A percentile compares a stretch with the other conserved stretches of the same genome.
phyloP scores from a whole-genome alignment of 2,888 invertebrate species.

The Aplocera efformata region DNA sequence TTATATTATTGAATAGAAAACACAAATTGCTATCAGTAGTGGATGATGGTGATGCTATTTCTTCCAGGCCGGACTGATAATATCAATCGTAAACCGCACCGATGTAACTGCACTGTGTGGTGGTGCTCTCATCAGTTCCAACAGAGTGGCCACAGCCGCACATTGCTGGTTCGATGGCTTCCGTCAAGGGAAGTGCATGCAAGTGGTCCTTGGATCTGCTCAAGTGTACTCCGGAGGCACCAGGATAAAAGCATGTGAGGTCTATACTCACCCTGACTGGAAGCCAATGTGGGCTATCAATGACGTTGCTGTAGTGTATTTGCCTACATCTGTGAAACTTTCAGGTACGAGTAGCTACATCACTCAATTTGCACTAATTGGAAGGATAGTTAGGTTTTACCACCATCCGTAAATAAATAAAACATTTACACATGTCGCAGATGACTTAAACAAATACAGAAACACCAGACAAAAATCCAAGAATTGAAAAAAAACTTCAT shows the following conservation, averaged over 20 bases:
- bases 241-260: constrained; percentile 32
- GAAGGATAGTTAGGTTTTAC: too few species aligned
- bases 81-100: constrained; percentile 14
- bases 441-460: too few species aligned
- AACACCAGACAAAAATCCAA: too few species aligned
- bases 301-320: constrained; percentile 42
- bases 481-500: too few species aligned
- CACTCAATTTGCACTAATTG: too few species aligned
- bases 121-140: constrained; percentile 35
- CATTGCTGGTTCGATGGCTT: constrained; percentile 48
- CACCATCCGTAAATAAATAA: too few species aligned
- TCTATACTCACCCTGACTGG: constrained; percentile 42
- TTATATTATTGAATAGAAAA: too few species aligned
- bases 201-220: constrained; percentile 47
- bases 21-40: too few species aligned
- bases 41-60: not conserved
- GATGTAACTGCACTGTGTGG: constrained; percentile 39
- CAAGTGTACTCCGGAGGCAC: constrained; percentile 43
- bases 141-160: constrained; percentile 39
- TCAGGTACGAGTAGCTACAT: constrained; percentile 33
- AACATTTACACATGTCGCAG: too few species aligned
- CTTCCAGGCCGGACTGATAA: constrained; percentile 33
- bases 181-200: constrained; percentile 37
- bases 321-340: constrained; percentile 28
- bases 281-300: constrained; percentile 33